Base-by-base conservation (phyloP, 2,113 vertebrate species). In the Lichenostomus cassidix region DNA sequence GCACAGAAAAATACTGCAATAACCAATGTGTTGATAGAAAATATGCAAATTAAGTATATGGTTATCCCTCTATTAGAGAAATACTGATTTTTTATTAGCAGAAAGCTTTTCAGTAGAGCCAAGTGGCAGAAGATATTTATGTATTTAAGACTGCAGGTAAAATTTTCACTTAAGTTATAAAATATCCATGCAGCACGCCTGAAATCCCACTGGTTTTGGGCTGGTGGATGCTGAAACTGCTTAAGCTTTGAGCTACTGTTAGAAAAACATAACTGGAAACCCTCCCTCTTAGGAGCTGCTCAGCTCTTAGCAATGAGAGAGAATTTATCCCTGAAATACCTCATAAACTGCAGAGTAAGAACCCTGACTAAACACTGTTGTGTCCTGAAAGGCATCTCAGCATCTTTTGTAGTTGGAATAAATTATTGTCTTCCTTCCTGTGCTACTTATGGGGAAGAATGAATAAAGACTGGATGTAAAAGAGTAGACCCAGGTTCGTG, bases 351-450 rank as follows among this genome's bases (percentile, higher is more conserved):
- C 52, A 2, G 5, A 25, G 4, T 21, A 29, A 41, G 58, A 53
- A 7, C 39, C 49, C n/a, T 44, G 19, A 3, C 33, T 19, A 3
- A 37, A 29, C 8, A 11, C 5, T 16, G 24, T 1, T 5, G 21
- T 42, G 25, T 75, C n/a, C 56, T 71, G 62, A 52, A 37, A 42
- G 50, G 50, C 49, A 25, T 37, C 53, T 44, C 41, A 2, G n/a
- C 4, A 2, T 4, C 15, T 47, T 49, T 9, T 37, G 10, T 5
- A 29, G 16, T 3, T 47, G 60, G 27, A 37, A 44, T 28, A 29
- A 23, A 11, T 2, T 25, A 2, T 29, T 24, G 3, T 23, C 11
- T 50, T 31, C 4, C 12, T 59, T 35, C 3, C 22, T 10, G 9
- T 25, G 27, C 47, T 49, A 22, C 47, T 49, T 49, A 49, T 49